Percentiles rank a stretch among this genome's conserved stretches.
These are phyloP conservation scores for Menidia beryllina DNA, from an alignment of 2,113 vertebrate genomes.

Conservation along the genomic window DNA sequence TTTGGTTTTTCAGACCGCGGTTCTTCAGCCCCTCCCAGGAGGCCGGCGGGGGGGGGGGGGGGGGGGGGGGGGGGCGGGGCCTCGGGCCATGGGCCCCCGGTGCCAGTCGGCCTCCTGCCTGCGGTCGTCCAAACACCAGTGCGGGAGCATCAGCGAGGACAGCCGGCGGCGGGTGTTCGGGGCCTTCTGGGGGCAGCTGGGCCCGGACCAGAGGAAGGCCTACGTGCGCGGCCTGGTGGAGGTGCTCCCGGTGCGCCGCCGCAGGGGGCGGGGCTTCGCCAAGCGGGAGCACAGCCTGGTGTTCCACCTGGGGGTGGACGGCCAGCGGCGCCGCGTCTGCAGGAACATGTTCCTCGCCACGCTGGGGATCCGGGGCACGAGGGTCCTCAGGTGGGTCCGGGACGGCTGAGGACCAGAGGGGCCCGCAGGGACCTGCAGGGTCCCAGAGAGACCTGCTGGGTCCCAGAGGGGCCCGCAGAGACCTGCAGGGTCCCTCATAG, in stretches of 20 bases:
- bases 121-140: neutral
- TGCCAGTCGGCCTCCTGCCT: neutral
- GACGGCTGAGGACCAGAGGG: neutral
- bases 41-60: too few relatives aligned
- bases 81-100: neutral
- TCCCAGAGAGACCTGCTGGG: too few relatives aligned
- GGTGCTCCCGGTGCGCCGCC: neutral
- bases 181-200: neutral
- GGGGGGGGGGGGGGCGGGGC: too few relatives aligned
- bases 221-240: neutral
- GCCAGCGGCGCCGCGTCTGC: neutral
- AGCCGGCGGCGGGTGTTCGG: neutral
- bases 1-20: too few relatives aligned
- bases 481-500: too few relatives aligned
- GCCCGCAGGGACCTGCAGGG: too few relatives aligned
- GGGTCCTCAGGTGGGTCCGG: neutral
- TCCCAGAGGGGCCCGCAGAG: too few relatives aligned
- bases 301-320: neutral
- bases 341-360: neutral
- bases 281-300: neutral
- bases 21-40: too few relatives aligned
- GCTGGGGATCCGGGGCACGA: neutral
- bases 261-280: neutral
- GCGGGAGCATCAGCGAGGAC: neutral
- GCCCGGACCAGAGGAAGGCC: neutral